Conservation (phyloP, 2,797 vertebrate species). For the Spatula versicolor region DNA sequence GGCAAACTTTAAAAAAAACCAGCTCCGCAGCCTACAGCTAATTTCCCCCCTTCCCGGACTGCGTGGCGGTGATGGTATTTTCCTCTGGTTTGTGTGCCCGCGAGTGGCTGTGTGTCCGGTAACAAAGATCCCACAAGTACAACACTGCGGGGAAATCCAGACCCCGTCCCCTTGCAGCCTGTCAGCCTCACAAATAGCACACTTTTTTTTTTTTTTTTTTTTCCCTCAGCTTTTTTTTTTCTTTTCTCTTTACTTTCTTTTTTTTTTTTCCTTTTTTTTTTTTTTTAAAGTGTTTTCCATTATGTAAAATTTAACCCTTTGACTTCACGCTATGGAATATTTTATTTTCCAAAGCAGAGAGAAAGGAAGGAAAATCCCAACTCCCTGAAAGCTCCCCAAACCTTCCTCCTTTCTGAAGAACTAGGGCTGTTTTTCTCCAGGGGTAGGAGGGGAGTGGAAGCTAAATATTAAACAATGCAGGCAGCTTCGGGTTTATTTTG, state of each 20-base stretch:
- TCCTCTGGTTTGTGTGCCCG: background rate
- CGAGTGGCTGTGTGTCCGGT: background rate
- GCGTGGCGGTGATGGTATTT: background rate
- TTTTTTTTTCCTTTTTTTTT: background rate
- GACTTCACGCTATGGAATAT: background rate
- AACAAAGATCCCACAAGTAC: slow-evolving; percentile 32
- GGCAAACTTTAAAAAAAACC: background rate
- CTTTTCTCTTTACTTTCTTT: rapidly evolving
- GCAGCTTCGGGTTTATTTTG: slow-evolving; percentile 60
- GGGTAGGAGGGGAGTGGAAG: slow-evolving; percentile 47
- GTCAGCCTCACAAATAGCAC: background rate
- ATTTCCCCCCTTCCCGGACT: background rate
- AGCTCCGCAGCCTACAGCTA: background rate
- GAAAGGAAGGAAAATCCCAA: background rate
- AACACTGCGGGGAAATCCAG: background rate
- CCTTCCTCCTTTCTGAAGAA: slow-evolving; percentile 20
- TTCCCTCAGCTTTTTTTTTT: rapidly evolving
- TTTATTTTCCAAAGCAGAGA: background rate
- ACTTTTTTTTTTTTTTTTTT: background rate
- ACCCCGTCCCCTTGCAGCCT: background rate
- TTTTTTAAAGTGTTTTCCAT: background rate
- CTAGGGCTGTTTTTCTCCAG: slow-evolving; percentile 47
- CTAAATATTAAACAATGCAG: slow-evolving; percentile 66
- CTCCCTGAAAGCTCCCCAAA: background rate
- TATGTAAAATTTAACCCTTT: slow-evolving; percentile 49